Evolutionary conservation across 2,888 invertebrate species (phyloP).

Genomic region (Timandra comae): DNA sequence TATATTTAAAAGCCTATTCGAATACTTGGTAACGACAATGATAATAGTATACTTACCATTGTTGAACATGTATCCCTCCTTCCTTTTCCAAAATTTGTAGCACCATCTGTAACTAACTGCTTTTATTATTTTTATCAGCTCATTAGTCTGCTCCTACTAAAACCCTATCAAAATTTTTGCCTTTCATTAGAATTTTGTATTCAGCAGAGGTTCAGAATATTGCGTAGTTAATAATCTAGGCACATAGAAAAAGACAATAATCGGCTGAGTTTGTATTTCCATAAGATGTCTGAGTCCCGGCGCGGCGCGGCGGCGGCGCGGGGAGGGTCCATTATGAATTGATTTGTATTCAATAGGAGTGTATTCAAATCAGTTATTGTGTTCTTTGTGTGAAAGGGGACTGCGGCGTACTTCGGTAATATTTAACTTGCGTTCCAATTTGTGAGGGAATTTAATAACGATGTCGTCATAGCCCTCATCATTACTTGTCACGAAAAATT

Average conservation of each 20-base stretch:
- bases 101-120: too few relatives aligned
- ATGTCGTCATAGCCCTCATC: too few relatives aligned
- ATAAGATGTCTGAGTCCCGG: conserved; percentile 40
- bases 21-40: too few relatives aligned
- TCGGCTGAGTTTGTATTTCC: conserved; percentile 33
- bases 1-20: too few relatives aligned
- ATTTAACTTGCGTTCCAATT: conserved; percentile 16
- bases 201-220: conserved; percentile 10
- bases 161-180: neutral
- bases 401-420: conserved; percentile 26
- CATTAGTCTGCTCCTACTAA: too few relatives aligned
- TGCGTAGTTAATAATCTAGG: conserved; percentile 21
- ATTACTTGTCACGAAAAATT: too few relatives aligned
- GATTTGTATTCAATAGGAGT: conserved; percentile 58
- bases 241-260: conserved; percentile 28
- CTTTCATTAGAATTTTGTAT: neutral
- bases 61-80: too few relatives aligned
- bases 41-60: too few relatives aligned
- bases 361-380: conserved; percentile 64
- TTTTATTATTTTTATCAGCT: too few relatives aligned
- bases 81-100: too few relatives aligned
- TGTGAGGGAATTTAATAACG: conserved; percentile 6
- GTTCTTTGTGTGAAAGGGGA: conserved; percentile 46
- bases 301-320: too few relatives aligned
- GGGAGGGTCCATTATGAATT: conserved; percentile 41